Evolutionary conservation across 1,140 invertebrate species (phyloP).

Genomic region (Drosophila bocqueti): DNA sequence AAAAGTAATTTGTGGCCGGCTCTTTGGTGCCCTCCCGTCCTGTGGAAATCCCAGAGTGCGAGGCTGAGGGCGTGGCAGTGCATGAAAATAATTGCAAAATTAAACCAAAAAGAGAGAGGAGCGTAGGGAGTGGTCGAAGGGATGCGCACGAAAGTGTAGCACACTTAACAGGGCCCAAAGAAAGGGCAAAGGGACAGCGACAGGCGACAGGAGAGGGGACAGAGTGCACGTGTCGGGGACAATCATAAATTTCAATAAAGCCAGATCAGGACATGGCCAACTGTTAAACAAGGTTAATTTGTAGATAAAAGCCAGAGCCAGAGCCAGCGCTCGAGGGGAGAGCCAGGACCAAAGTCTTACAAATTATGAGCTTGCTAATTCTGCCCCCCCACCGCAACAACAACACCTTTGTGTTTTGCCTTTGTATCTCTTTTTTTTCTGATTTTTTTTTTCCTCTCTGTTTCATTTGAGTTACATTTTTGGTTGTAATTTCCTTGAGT

Average conservation of each 20-base stretch:
- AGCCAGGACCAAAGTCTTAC: slow-evolving; percentile 23
- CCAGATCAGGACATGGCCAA: slow-evolving; percentile 52
- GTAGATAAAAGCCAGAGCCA: slow-evolving; percentile 52
- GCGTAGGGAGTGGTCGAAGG: neutral
- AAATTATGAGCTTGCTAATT: slow-evolving; percentile 50
- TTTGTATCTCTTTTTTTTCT: neutral
- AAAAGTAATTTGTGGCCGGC: slow-evolving; percentile 73
- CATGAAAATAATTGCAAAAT: slow-evolving; percentile 79
- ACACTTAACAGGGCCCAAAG: slow-evolving; percentile 49
- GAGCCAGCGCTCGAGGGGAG: neutral
- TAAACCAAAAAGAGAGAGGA: slow-evolving; percentile 26
- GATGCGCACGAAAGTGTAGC: slow-evolving; percentile 58
- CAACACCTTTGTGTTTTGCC: slow-evolving; percentile 32
- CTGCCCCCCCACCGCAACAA: neutral
- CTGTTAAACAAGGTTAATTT: slow-evolving; percentile 62
- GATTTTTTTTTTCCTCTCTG: neutral
- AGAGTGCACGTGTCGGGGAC: slow-evolving; percentile 46
- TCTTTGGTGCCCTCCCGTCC: neutral
- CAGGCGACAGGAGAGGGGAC: neutral
- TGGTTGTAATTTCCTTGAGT: slow-evolving; percentile 7
- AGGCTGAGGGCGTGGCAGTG: slow-evolving; percentile 44
- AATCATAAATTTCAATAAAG: slow-evolving; percentile 80
- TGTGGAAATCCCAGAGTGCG: slow-evolving; percentile 17
- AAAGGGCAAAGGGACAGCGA: neutral
- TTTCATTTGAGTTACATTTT: slow-evolving; percentile 7